Conservation (phyloP, 2,113 vertebrate genomes). For the Anhinga anhinga region DNA sequence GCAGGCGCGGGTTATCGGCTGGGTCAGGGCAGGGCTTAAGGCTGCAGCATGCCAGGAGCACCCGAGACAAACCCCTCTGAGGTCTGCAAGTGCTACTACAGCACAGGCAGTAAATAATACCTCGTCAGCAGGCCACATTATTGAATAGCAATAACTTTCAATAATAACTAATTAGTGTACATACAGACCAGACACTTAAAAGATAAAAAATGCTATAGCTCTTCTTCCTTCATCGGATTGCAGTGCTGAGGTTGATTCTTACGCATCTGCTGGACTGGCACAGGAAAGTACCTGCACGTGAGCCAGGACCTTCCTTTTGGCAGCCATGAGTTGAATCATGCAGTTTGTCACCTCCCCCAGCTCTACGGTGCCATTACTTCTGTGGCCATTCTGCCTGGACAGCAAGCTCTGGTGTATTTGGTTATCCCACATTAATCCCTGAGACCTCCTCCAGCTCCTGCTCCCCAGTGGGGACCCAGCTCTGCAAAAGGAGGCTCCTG, state of each 20-base stretch:
- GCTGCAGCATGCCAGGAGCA: neutral
- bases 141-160: slow-evolving; percentile 33
- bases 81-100: neutral
- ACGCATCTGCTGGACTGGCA: neutral
- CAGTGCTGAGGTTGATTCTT: neutral
- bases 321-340: neutral
- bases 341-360: neutral
- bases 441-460: neutral
- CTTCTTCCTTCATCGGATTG: neutral
- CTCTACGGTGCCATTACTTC: neutral
- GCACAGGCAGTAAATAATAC: neutral
- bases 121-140: neutral
- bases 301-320: neutral
- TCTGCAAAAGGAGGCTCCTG: neutral
- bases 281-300: neutral
- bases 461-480: neutral
- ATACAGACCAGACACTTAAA: slow-evolving; percentile 1
- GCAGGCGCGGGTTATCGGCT: neutral
- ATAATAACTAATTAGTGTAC: slow-evolving; percentile 38
- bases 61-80: neutral
- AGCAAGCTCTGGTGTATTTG: neutral
- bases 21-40: neutral
- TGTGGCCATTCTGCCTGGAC: neutral
- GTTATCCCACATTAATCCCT: neutral
- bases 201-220: neutral